Evolutionary conservation across 30 jellyfish, hydroid and myxozoan species (phyloP).

Genomic region (Chrysaora quinquecirrha): DNA sequence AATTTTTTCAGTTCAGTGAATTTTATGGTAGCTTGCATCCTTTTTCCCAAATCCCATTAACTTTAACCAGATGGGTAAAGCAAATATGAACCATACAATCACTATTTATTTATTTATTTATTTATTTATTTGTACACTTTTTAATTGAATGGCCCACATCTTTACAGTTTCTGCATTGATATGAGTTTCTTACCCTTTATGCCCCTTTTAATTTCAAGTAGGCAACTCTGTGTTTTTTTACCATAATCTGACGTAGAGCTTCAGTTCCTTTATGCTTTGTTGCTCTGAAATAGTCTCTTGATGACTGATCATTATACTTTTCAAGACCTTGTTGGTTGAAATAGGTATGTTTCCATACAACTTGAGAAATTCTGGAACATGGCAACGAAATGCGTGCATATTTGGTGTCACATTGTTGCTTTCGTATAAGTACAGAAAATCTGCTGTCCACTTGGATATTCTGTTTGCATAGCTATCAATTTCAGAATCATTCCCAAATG

Average conservation of each 20-base stretch:
- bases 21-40: background rate
- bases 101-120: no score
- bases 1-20: no score
- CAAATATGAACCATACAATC: constrained; percentile 23
- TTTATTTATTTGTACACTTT: background rate
- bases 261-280: constrained; percentile 3
- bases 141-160: background rate
- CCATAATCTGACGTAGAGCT: background rate
- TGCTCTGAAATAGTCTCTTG: constrained; percentile 6
- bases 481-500: background rate
- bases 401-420: background rate
- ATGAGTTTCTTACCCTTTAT: background rate
- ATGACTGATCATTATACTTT: constrained; percentile 9
- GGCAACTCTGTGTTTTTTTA: background rate
- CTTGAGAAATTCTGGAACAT: background rate
- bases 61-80: constrained; percentile 16
- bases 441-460: background rate
- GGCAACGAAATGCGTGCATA: background rate
- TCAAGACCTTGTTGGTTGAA: no score
- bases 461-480: background rate
- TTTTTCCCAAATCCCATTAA: background rate
- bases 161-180: background rate
- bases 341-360: background rate
- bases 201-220: background rate
- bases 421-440: background rate